Conservation (phyloP, 2,797 vertebrate genomes). For the Carduelis carduelis region DNA sequence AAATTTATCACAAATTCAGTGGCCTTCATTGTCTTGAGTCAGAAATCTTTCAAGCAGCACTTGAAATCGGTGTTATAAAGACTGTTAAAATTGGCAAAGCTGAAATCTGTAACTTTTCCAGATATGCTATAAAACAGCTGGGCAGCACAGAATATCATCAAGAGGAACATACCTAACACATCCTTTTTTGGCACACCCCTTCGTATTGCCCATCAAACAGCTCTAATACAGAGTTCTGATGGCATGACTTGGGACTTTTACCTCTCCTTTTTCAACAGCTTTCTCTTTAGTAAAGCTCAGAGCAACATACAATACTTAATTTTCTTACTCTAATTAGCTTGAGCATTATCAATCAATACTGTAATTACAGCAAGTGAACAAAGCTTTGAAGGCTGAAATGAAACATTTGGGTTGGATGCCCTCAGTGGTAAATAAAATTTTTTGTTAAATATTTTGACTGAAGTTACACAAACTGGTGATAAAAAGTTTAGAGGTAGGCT, state of each 20-base stretch:
- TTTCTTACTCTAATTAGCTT: background rate
- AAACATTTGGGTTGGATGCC: background rate
- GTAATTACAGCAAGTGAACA: background rate
- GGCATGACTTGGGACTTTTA: background rate
- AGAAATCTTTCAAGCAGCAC: background rate
- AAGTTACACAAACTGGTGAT: background rate
- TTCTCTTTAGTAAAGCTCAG: background rate
- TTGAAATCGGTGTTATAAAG: background rate
- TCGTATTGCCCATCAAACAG: background rate
- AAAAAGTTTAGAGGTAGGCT: background rate
- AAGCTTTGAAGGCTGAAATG: background rate
- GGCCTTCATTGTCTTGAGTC: background rate
- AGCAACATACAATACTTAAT: background rate
- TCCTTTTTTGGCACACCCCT: background rate
- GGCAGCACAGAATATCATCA: background rate
- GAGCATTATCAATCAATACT: background rate
- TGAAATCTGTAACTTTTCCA: background rate
- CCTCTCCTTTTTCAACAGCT: background rate
- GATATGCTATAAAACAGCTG: background rate
- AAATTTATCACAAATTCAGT: background rate
- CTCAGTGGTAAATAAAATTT: background rate
- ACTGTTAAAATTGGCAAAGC: background rate
- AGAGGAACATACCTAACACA: background rate
- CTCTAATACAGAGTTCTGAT: background rate
- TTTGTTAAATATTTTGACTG: conserved; percentile 19